Base-by-base conservation (phyloP, 2,888 invertebrate genomes). In the Machimus rusticus region DNA sequence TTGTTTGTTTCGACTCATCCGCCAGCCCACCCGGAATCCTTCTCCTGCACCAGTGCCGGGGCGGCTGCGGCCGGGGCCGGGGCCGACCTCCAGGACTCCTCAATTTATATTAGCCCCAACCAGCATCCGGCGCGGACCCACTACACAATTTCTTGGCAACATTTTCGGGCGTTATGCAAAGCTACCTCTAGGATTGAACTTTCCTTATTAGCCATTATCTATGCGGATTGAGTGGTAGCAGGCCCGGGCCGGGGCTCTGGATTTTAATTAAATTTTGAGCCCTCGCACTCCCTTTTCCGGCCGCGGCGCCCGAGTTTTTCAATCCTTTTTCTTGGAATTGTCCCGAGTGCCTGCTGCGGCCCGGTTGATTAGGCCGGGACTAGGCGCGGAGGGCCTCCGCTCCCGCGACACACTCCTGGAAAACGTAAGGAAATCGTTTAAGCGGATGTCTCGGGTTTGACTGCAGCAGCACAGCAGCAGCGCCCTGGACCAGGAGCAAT, bases 121-220 rank as follows among this genome's bases (percentile, higher is more conserved):
- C 43, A 74, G 16, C 14, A 57, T 23, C 55, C 39, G 31, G 74
- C 43, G 46, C 46, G 43, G 85, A 34, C 34, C 74, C 31, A 85
- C 74, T 85, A 85, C 74, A 85, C 85, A 85, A 85, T 23, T 85
- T 85, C 74, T 87, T 81, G 79, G 74, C 81, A 74, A 74, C 66
- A 51, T 87, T 74, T 74, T 39, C 31, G 55, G 51, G 46, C 55
- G 55, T 87, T 78, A 87, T 87, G 87, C 87, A 87, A 81, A 87
- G 87, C 87, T 87, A 87, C 87, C 79, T 46, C 43, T 78, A 77
- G 86, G 79, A 86, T 77, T 86, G 86, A 78, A 78, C 86, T 77
- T 78, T 77, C 66, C 77, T 86, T 86, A 87, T 78, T 74, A 78
- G 87, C 87, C 87, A 87, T 81, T 87, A 87, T 87, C 87, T 87